Evolutionary conservation across 2,797 vertebrate species (phyloP).

Genomic region (Amazona finschi): DNA sequence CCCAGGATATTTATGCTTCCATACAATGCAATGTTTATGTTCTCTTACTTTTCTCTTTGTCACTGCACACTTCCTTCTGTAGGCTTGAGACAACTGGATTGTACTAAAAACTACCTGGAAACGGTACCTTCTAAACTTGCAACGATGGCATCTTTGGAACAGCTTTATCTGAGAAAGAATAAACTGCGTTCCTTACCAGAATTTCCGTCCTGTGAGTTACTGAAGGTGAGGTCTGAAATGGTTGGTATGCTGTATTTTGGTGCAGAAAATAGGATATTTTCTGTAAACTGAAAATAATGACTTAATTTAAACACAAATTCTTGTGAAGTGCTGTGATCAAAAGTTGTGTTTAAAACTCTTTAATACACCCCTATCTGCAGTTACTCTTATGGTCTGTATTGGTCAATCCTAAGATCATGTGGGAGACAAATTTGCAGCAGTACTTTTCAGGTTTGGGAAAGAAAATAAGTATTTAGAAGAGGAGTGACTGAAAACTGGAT

Average conservation of each 20-base stretch:
- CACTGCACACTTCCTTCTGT: neutral
- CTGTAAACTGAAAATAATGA: neutral
- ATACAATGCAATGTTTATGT: neutral
- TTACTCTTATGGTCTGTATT: neutral
- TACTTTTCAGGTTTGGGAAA: neutral
- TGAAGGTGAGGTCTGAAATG: conserved; percentile 76
- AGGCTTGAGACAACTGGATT: conserved; percentile 86
- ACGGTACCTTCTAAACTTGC: conserved; percentile 79
- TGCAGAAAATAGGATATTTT: neutral
- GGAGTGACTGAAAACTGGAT: neutral
- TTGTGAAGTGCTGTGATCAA: neutral
- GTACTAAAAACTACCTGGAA: conserved; percentile 84
- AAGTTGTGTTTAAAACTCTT: neutral
- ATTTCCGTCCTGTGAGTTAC: conserved; percentile 76
- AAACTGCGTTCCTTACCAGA: conserved; percentile 80
- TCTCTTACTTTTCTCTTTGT: neutral
- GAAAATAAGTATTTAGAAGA: neutral
- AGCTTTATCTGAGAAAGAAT: conserved; percentile 87
- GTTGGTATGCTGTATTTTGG: neutral
- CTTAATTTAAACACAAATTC: neutral
- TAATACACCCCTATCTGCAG: fast-evolving
- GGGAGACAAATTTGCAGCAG: neutral
- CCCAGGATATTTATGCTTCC: neutral
- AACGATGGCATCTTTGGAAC: conserved; percentile 82
- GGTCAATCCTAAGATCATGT: neutral